Base-by-base conservation (phyloP, 2,888 invertebrate genomes). In the Pachymerium ferrugineum region DNA sequence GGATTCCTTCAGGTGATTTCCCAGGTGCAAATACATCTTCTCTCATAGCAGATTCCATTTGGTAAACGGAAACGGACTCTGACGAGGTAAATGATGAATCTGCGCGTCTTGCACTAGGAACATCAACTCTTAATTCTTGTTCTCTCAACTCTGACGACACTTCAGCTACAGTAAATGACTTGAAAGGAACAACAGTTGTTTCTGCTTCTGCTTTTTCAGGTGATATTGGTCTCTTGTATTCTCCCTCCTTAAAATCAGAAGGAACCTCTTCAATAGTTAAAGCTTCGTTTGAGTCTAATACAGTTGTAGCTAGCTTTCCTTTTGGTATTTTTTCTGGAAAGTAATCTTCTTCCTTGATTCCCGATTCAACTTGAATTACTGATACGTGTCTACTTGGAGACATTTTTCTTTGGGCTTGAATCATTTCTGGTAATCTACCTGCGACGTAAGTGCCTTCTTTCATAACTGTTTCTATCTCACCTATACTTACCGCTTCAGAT, bases 1-100 rank as follows among this genome's bases (percentile, higher is more conserved):
- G 80, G 22, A 84, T 81, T 62, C 80, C 79, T 75, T 85, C 83
- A 6, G 84, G 83, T 81, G 77, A 38, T 38, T 74, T 72, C 25
- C 75, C 77, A 69, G 78, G 76, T 22, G 54, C 73, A 73, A 77
- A 76, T 6, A 47, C 16, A 28, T 76, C 74, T 38, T 76, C 75
- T 54, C 72, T 72, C 1, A 47, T 6, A 14, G 72, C 62, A 4
- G 68, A 31, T 74, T 74, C 42, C 68, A 73, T 76, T 72, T 73
- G 69, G 42, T 28, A 74, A 5, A 73, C 70, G 1, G 31, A 19
- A 19, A 74, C 70, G 14, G 67, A 38, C 16, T 73, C 73, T 1
- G 70, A 70, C 19, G 74, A 47, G 0, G 71, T 47, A 12, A 74
- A 16, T 6, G 12, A 22, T 16, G 16, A 10, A n/a, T 67, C 33